These are phyloP conservation scores for Ormyrus pomaceus DNA, from an alignment of 2,888 invertebrate genomes.

Conservation along the genomic window DNA sequence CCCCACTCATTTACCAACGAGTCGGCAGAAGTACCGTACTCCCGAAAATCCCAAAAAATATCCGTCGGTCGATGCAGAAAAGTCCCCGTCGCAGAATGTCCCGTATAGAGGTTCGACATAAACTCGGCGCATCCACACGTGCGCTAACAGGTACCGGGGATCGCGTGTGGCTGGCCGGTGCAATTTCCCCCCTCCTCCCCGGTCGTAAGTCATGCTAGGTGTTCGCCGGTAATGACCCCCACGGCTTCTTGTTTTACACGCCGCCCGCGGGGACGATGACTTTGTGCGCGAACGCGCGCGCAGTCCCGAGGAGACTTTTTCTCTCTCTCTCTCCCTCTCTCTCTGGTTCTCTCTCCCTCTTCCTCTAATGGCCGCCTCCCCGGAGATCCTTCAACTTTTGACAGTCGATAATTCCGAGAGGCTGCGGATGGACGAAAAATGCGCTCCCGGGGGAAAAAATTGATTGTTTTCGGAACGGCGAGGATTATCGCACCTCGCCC, in stretches of 20 bases:
- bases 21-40: too few relatives aligned
- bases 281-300: slow-evolving; percentile 53
- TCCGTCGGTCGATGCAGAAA: too few relatives aligned
- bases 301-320: slow-evolving; percentile 20
- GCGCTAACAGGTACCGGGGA: slow-evolving; percentile 55
- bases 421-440: background rate
- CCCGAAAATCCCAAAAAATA: too few relatives aligned
- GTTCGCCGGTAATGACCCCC: slow-evolving; percentile 69
- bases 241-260: slow-evolving; percentile 71
- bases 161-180: slow-evolving; percentile 62
- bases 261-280: slow-evolving; percentile 46
- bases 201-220: slow-evolving; percentile 71
- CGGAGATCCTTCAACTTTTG: slow-evolving; percentile 1
- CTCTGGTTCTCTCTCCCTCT: background rate
- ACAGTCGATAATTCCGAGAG: slow-evolving; percentile 30
- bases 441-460: background rate
- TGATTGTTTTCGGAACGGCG: slow-evolving; percentile 1
- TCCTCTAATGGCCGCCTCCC: background rate
- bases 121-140: background rate
- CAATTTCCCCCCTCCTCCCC: slow-evolving; percentile 58
- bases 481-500: background rate
- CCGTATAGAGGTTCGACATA: background rate
- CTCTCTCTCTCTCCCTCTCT: slow-evolving; percentile 8
- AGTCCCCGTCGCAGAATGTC: background rate
- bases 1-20: too few relatives aligned